These are phyloP conservation scores for Argya squamiceps DNA, from an alignment of 2,797 vertebrate species.

Conservation along the genomic window DNA sequence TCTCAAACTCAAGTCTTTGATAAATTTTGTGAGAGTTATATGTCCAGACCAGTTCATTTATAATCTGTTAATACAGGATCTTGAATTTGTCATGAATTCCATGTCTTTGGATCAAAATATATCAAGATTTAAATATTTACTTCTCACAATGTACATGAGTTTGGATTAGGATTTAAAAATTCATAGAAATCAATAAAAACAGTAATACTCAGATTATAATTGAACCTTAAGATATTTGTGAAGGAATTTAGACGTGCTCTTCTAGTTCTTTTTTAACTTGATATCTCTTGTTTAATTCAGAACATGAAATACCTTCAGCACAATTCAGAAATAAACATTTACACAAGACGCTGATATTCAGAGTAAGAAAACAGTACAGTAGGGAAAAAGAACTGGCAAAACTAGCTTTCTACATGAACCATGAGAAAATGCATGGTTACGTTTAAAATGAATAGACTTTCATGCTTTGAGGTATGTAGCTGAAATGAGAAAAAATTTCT, in stretches of 20 bases:
- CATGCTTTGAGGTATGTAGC: background rate
- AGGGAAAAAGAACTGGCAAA: background rate
- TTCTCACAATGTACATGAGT: background rate
- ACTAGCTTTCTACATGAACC: background rate
- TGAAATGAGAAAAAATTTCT: slow-evolving; percentile 44
- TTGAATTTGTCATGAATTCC: background rate
- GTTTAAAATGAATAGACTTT: slow-evolving; percentile 12
- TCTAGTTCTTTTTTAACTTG: background rate
- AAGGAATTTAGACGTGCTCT: background rate
- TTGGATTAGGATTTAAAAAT: background rate
- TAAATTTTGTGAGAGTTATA: background rate
- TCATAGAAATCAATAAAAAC: background rate
- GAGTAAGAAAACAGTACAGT: background rate
- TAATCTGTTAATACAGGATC: background rate
- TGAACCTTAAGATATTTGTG: background rate
- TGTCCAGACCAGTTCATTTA: background rate
- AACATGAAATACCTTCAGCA: background rate
- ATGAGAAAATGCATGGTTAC: slow-evolving; percentile 1
- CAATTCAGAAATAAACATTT: background rate
- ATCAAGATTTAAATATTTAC: background rate
- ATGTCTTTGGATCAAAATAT: background rate
- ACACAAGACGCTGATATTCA: background rate
- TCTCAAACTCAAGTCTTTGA: background rate
- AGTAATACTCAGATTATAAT: background rate
- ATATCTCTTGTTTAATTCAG: background rate